Evolutionary conservation across 2,888 invertebrate species (phyloP), one percentile per base, ranked within the genome.

Genomic region (Hirtodrosophila trivittata): DNA sequence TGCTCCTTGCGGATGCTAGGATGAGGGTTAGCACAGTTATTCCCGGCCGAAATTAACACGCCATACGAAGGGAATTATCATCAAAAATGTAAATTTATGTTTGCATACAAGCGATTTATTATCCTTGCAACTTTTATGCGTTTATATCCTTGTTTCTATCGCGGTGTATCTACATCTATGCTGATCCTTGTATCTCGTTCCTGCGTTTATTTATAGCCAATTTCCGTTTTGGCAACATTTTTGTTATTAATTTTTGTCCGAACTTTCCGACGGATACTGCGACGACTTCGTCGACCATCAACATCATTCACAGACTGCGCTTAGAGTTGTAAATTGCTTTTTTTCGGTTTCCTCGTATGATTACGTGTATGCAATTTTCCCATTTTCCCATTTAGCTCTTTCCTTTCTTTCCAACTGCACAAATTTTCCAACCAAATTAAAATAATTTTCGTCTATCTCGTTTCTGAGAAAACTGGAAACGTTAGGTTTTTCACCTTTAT

Each of bases 41-140:
- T n/a, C 13, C 21, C 37, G 28, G 9, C 12, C 37, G 30, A 45
- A 45, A 45, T 45, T 45, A 45, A 45, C 26, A 26, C 13, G 32
- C 32, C n/a, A 45, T 9, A 8, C 13, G 26, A 14, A n/a, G 37
- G 42, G 77, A 83, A 68, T 83, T 66, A 81, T 82, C 85, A 83
- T 83, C 82, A 85, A 83, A 87, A 78, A 83, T 83, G 71, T 74
- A 85, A 83, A 83, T 83, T 83, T 83, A 87, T 83, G 86, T 83
- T 75, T 70, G 43, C 67, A 50, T 62, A 66, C 56, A 41, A 46
- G 55, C 78, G 76, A 83, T 86, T 87, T 83, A 85, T 83, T 82
- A 66, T 71, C 71, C 39, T 35, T 43, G 10, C 42, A 33, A 9
- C 13, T 33, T 25, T 42, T 38, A 14, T 32, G n/a, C 12, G 14